Percentiles rank a stretch among this genome's conserved stretches.
Evolutionary conservation across 2,888 invertebrate species (phyloP).

Genomic region (Oegoconia quadripuncta): DNA sequence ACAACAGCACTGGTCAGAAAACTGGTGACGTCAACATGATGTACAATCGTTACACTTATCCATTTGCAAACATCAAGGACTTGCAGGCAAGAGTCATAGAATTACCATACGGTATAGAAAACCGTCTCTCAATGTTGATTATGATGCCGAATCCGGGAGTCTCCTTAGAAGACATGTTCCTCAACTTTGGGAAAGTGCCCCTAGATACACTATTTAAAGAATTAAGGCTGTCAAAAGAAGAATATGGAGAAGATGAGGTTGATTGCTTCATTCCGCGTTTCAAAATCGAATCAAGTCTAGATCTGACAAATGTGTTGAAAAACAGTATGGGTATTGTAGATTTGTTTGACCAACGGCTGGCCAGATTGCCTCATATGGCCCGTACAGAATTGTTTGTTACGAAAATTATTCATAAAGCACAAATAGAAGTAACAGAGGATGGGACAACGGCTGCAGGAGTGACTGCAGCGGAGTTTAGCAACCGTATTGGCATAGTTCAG

Average conservation of each 20-base stretch:
- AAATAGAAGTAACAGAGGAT: conserved; percentile 86
- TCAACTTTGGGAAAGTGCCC: conserved; percentile 63
- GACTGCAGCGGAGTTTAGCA: conserved; percentile 67
- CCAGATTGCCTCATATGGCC: conserved; percentile 65
- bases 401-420: conserved; percentile 83
- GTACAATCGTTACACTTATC: conserved; percentile 80
- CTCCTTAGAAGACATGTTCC: conserved; percentile 70
- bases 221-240: conserved; percentile 63
- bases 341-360: conserved; percentile 70
- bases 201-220: conserved; percentile 71
- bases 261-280: conserved; percentile 83
- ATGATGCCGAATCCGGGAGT: conserved; percentile 81
- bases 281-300: conserved; percentile 77
- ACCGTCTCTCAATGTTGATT: conserved; percentile 81
- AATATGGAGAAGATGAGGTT: conserved; percentile 80
- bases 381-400: conserved; percentile 75
- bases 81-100: conserved; percentile 82
- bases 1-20: conserved; percentile 68
- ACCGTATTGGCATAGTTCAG: conserved; percentile 76
- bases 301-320: conserved; percentile 71
- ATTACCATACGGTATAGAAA: conserved; percentile 81
- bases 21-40: conserved; percentile 86
- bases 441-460: conserved; percentile 84
- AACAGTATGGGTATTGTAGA: conserved; percentile 67
- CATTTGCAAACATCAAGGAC: conserved; percentile 75